Evolutionary conservation across 2,797 vertebrate genomes (phyloP).

Genomic region (Danio aesculapii): DNA sequence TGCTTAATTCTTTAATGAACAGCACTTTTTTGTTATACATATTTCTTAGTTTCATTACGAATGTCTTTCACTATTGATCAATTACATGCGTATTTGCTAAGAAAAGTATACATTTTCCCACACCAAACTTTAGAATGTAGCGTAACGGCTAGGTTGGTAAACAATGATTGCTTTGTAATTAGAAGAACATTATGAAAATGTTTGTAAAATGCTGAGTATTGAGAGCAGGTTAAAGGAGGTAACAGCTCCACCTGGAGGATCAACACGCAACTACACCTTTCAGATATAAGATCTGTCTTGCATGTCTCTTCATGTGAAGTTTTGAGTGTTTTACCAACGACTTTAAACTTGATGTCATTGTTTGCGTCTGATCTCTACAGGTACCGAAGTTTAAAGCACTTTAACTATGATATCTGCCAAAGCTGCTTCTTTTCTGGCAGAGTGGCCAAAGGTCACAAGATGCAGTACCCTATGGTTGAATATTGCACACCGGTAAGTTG

Average conservation of each 20-base stretch:
- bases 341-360: neutral
- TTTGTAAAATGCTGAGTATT: neutral
- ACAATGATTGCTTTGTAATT: neutral
- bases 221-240: neutral
- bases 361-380: slow-evolving; percentile 71
- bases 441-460: slow-evolving; percentile 97
- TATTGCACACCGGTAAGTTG: slow-evolving; percentile 95
- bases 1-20: neutral
- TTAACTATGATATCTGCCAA: slow-evolving; percentile 99
- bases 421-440: slow-evolving; percentile 99
- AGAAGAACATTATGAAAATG: neutral
- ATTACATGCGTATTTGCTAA: neutral
- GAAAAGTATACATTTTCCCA: neutral
- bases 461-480: slow-evolving; percentile 99
- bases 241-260: slow-evolving; percentile 27
- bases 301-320: neutral
- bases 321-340: neutral
- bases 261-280: neutral
- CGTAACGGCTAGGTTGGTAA: neutral
- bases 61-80: too few species aligned
- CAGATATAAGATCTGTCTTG: neutral
- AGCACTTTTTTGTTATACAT: neutral
- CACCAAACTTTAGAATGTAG: neutral
- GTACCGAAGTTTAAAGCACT: slow-evolving; percentile 98
- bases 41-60: too few species aligned